Evolutionary conservation across 2,113 vertebrate species (phyloP).

Genomic region (Motacilla tschutschensis): DNA sequence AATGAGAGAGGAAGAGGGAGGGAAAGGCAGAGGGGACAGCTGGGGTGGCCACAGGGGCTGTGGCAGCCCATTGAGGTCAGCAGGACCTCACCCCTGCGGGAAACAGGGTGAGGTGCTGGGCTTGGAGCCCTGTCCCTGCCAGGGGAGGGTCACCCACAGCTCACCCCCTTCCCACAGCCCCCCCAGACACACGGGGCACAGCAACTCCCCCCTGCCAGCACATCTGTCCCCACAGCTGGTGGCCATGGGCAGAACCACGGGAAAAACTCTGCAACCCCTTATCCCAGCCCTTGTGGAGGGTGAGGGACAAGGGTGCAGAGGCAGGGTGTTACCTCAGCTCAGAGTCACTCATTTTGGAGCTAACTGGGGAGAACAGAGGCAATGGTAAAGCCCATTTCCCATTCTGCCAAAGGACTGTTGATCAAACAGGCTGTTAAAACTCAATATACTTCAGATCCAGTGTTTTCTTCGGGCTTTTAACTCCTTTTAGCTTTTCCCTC

Average conservation of each 20-base stretch:
- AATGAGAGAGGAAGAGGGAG: conserved; percentile 37
- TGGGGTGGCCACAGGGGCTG: background rate
- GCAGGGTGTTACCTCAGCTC: background rate
- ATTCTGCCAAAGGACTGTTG: background rate
- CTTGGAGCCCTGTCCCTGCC: rapidly evolving
- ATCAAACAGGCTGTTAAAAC: background rate
- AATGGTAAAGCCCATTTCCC: background rate
- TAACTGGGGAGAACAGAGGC: background rate
- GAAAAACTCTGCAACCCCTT: background rate
- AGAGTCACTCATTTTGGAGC: background rate
- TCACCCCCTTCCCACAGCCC: rapidly evolving
- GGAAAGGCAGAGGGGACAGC: background rate
- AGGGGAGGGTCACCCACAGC: background rate
- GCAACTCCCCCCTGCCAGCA: background rate
- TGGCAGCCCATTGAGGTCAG: background rate
- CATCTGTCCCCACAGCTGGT: background rate
- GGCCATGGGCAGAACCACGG: background rate
- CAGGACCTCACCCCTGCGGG: background rate
- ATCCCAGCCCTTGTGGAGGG: rapidly evolving
- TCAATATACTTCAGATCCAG: background rate
- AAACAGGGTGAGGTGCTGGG: background rate
- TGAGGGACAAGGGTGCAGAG: background rate
- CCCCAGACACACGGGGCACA: rapidly evolving
- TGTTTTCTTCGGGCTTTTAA: background rate
- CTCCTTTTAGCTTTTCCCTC: background rate